Evolutionary conservation across 2,888 invertebrate genomes (phyloP), one percentile per base, ranked within the genome.

Genomic region (Agrotis segetum): DNA sequence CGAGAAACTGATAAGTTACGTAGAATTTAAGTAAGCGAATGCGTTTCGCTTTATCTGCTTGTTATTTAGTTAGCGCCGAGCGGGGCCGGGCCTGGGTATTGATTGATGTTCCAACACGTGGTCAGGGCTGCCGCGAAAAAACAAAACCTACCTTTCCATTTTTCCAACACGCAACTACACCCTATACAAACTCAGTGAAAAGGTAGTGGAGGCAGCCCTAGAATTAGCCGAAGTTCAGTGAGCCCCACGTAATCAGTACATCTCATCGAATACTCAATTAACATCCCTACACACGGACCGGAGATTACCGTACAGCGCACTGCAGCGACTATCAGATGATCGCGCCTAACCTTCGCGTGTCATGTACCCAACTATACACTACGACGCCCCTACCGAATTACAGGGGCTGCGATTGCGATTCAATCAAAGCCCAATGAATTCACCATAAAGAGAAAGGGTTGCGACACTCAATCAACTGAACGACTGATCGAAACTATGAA

Each of bases 191-290:
- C 13, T 24, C 61, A 21, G 50, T 62, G 47, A 21, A 65, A 55
- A 58, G 19, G 58, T 21, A 52, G 47, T 21, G n/a, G 16, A 24
- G 74, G 29, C 82, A 84, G 58, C 82, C 80, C 80, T 81, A 74
- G 61, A 52, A 72, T 66, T 67, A 72, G 66, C 77, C 79, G 69
- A 61, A 73, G 85, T 66, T 79, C 87, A 87, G 76, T 82, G 90
- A 88, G 87, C 86, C 89, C 85, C 84, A 82, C 82, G 86, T 89
- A 91, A 91, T 91, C 89, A 87, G 87, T 87, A 88, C 89, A 90
- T 90, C 90, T 89, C 89, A 86, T 88, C 90, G 89, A 90, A 91
- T 89, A 91, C 90, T 89, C 92, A 91, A 93, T 93, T 92, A 93
- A 90, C 90, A 91, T 92, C 90, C 88, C 89, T 87, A 81, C 88